phyloP scores from a whole-genome alignment of 2,113 vertebrate species.

The Jaculus jaculus region DNA sequence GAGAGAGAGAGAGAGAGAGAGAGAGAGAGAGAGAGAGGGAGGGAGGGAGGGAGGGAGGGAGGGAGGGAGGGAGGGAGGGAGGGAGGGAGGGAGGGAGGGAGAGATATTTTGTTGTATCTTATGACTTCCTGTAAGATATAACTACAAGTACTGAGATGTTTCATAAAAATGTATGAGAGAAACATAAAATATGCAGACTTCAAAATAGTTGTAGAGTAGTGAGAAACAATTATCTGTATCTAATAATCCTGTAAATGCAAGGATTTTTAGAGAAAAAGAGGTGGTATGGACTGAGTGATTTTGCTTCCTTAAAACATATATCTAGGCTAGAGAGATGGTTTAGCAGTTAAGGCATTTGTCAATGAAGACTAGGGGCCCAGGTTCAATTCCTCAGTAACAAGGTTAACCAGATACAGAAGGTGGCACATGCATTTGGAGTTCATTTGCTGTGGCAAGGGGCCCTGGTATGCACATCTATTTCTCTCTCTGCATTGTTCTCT shows the following conservation, averaged over 20 bases:
- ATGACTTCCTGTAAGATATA: not conserved
- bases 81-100: no score
- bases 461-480: no score
- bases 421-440: not conserved
- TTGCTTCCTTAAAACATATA: not conserved
- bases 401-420: no score
- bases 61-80: no score
- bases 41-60: no score
- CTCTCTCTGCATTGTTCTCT: no score
- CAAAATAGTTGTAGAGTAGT: not conserved
- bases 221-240: not conserved
- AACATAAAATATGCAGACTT: not conserved
- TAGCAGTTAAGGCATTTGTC: no score
- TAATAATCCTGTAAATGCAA: not conserved
- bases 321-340: not conserved
- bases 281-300: not conserved
- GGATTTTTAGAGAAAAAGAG: not conserved
- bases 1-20: not conserved
- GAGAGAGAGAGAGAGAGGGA: not conserved
- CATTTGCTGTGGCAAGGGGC: no score
- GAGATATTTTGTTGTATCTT: not conserved
- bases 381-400: no score
- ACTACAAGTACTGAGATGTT: not conserved
- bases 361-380: no score
- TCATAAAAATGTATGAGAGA: not conserved